Base-by-base conservation (phyloP, 2,888 invertebrate species). In the Meliscaeva auricollis region DNA sequence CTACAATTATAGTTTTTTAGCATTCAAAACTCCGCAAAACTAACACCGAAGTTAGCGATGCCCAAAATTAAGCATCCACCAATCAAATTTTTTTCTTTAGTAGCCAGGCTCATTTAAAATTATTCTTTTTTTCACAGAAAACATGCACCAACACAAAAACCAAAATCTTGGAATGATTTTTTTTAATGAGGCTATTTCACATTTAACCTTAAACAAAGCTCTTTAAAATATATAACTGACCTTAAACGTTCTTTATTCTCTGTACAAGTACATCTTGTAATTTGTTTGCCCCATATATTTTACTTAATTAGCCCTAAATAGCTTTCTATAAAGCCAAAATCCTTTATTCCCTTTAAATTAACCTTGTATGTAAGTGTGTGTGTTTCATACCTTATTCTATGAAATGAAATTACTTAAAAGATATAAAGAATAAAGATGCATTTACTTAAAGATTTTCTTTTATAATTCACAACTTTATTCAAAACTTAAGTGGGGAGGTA, bases 281-380 rank as follows among this genome's bases (percentile, higher is more conserved):
- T 56, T 56, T 56, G 17, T 13, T 11, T 35, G 17, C 20, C 20
- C 56, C 35, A 35, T 56, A 56, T 56, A 56, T 35, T 56, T 20
- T 13, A 11, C 17, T 35, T 11, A 56, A 56, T 35, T 35, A 56
- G 17, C 11, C 17, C 20, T 35, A 32, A 56, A 56, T 56, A 35
- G 56, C 35, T 35, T 56, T 52, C 1, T 15, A 17, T 20, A 20
- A 56, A n/a, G 17, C 54, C 15, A 56, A 56, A 30, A 32, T 32
- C 9, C 54, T 4, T 17, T 56, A 8, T 35, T 13, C 13, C 13
- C 15, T 35, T 20, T 17, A 6, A 56, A 13, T 56, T 35, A 56
- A 20, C 11, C 17, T 56, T 17, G 15, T 32, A n/a, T n/a, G n/a
- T n/a, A n/a, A n/a, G 6, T 20, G 8, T 5, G 2, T 11, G 4